These are phyloP conservation scores for Chymomyza procnemis DNA, from an alignment of 2,888 invertebrate genomes.

Conservation along the genomic window DNA sequence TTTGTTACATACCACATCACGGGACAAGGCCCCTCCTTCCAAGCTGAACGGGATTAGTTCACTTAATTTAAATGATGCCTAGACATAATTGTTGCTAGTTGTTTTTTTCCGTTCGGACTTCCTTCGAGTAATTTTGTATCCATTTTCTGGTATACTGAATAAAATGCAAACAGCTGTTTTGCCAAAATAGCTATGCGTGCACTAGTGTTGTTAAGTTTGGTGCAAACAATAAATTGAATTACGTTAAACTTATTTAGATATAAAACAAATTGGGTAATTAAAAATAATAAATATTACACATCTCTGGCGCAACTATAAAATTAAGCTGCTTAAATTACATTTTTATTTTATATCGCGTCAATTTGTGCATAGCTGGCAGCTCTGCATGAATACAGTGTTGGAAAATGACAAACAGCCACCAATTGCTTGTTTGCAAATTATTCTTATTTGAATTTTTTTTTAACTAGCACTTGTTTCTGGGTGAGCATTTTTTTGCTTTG, in stretches of 20 bases:
- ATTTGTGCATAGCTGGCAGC: no score
- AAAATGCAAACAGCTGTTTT: background rate
- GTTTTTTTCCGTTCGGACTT: slow-evolving; percentile 50
- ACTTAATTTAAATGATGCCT: slow-evolving; percentile 47
- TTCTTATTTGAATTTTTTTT: no score
- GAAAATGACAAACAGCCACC: no score
- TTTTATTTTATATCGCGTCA: no score
- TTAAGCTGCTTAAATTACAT: no score
- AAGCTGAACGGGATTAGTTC: slow-evolving; percentile 40
- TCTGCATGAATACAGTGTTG: no score
- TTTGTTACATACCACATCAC: slow-evolving; percentile 37
- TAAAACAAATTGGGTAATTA: no score
- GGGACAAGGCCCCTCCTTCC: slow-evolving; percentile 42
- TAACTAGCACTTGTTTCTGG: no score
- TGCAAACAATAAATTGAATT: background rate
- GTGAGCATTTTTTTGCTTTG: no score
- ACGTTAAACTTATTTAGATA: background rate
- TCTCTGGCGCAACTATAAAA: no score
- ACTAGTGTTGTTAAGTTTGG: background rate
- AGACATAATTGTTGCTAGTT: slow-evolving; percentile 20
- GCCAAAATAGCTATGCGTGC: background rate
- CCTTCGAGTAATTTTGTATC: slow-evolving; percentile 2
- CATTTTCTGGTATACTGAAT: slow-evolving; percentile 1
- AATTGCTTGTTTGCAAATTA: no score
- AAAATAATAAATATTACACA: no score